Evolutionary conservation across 2,113 vertebrate genomes (phyloP).

Genomic region (Ploceus nigricollis): DNA sequence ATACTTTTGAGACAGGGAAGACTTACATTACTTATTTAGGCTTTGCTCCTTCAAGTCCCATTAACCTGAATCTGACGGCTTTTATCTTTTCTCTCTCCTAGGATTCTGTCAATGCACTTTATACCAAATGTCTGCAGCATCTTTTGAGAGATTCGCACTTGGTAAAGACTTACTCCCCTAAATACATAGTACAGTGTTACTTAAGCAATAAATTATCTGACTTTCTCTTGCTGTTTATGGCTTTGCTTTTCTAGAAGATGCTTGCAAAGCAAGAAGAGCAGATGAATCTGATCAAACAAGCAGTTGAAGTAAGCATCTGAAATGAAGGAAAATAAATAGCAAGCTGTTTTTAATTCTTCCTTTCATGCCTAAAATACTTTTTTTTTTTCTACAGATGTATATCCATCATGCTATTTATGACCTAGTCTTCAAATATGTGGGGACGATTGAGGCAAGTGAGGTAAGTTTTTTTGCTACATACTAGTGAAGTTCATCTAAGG

Average conservation of each 20-base stretch:
- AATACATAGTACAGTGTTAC: not conserved
- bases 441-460: slow-evolving; percentile 91
- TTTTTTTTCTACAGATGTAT: slow-evolving; percentile 81
- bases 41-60: not conserved
- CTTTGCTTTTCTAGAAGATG: slow-evolving; percentile 78
- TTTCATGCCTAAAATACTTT: not conserved
- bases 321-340: not conserved
- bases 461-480: slow-evolving; percentile 59
- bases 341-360: not conserved
- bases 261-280: slow-evolving; percentile 91
- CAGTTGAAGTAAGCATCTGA: slow-evolving; percentile 86
- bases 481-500: not conserved
- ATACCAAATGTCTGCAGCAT: slow-evolving; percentile 95
- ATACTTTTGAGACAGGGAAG: not conserved
- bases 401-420: slow-evolving; percentile 92
- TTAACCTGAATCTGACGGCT: not conserved
- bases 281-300: slow-evolving; percentile 94
- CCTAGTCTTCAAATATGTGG: slow-evolving; percentile 92
- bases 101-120: slow-evolving; percentile 91
- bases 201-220: not conserved
- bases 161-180: slow-evolving; percentile 75
- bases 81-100: not conserved
- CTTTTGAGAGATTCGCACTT: slow-evolving; percentile 89
- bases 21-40: not conserved
- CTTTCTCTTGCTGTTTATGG: not conserved